phyloP scores from a whole-genome alignment of 1,140 invertebrate species.

The Nomia melanderi region DNA sequence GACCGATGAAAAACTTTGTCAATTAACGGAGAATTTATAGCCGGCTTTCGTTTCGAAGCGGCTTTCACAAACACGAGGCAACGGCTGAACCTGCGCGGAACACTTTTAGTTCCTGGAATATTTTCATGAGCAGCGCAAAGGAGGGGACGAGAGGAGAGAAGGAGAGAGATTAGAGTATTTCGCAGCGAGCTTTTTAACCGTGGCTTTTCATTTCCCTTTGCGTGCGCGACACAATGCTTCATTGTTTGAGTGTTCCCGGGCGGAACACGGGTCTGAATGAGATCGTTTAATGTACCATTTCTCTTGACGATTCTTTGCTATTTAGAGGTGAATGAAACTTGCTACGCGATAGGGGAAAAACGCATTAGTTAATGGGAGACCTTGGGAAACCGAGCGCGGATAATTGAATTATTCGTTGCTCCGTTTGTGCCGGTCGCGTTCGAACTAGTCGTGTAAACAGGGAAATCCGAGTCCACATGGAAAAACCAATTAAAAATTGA shows the following conservation, averaged over 20 bases:
- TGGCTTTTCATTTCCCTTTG: not conserved
- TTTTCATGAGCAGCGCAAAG: not conserved
- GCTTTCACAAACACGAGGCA: not conserved
- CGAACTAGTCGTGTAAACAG: too few species aligned
- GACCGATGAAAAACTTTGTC: conserved; percentile 9
- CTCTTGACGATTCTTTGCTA: not conserved
- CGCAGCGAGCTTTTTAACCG: not conserved
- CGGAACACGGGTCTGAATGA: not conserved
- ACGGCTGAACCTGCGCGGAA: too few species aligned
- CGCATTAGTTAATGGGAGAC: not conserved
- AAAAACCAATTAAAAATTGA: too few species aligned
- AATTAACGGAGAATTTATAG: not conserved
- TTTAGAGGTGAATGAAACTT: not conserved
- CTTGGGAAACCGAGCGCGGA: not conserved
- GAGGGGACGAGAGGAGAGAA: too few species aligned
- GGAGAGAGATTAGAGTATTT: not conserved
- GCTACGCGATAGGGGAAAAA: not conserved
- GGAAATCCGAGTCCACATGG: too few species aligned
- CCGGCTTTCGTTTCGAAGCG: not conserved
- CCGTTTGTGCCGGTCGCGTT: too few species aligned
- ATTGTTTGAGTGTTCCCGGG: not conserved
- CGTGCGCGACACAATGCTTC: not conserved
- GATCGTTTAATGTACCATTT: not conserved
- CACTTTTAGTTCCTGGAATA: not conserved
- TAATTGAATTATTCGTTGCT: too few species aligned